phyloP scores from a whole-genome alignment of 2,888 invertebrate genomes.

The Masnerella sp. region DNA sequence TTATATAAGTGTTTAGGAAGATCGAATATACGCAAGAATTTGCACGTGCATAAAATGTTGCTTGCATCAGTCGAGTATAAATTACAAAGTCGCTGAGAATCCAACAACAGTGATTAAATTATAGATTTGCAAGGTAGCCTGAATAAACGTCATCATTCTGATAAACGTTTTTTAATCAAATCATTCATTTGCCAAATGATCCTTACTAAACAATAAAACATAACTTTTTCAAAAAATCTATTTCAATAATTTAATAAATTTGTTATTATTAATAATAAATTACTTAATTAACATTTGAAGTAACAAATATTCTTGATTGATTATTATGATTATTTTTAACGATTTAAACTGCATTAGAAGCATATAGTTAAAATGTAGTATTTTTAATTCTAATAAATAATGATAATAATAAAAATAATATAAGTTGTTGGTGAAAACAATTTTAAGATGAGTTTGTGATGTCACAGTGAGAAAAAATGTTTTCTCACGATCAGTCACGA shows the following conservation, averaged over 20 bases:
- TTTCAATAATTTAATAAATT: no score
- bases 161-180: constrained; percentile 16
- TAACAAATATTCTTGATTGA: no score
- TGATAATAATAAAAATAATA: no score
- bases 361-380: no score
- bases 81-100: constrained; percentile 24
- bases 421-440: no score
- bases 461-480: constrained; percentile 37
- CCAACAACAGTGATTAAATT: constrained; percentile 19
- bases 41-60: constrained; percentile 17
- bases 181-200: constrained; percentile 9
- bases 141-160: constrained; percentile 1
- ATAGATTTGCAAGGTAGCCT: constrained; percentile 1
- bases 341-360: no score
- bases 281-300: no score
- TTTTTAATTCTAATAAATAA: no score
- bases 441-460: no score
- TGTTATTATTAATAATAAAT: no score
- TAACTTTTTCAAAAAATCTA: no score
- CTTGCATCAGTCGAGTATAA: constrained; percentile 31
- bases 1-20: constrained; percentile 32
- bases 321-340: no score
- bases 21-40: constrained; percentile 20
- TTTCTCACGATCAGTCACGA: constrained; percentile 48
- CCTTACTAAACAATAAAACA: background rate